Percentiles rank a stretch among this genome's conserved stretches.
Conservation (phyloP, 2,113 vertebrate species). For the Scortum barcoo region DNA sequence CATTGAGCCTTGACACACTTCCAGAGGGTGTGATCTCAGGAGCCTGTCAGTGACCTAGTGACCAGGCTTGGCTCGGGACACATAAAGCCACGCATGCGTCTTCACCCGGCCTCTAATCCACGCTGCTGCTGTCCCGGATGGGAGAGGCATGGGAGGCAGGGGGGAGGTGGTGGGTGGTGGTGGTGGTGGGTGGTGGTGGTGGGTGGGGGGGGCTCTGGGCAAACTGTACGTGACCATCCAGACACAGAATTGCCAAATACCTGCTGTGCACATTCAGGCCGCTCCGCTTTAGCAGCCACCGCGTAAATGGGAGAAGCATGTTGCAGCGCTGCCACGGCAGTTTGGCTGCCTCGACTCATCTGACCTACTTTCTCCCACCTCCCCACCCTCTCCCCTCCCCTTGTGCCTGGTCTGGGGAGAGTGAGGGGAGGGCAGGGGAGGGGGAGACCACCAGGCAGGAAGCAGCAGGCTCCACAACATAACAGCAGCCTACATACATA, state of each 20-base stretch:
- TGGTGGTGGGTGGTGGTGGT: no score
- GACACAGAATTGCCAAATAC: constrained; percentile 26
- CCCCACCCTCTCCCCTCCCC: constrained; percentile 46
- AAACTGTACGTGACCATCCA: constrained; percentile 12
- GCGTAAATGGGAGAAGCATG: constrained; percentile 45
- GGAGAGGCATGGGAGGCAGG: neutral
- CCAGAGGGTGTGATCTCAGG: constrained; percentile 44
- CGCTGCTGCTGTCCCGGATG: constrained; percentile 32
- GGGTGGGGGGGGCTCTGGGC: no score
- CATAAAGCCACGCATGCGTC: constrained; percentile 44
- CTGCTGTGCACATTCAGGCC: constrained; percentile 37
- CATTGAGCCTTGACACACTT: constrained; percentile 34
- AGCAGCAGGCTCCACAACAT: constrained; percentile 55
- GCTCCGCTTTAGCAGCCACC: constrained; percentile 20
- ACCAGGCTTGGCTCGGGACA: constrained; percentile 60
- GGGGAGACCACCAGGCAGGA: constrained; percentile 74
- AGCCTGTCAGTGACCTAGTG: constrained; percentile 71
- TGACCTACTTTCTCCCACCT: constrained; percentile 83
- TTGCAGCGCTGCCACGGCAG: constrained; percentile 48
- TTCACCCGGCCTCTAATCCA: constrained; percentile 63
- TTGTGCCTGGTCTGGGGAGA: constrained; percentile 57
- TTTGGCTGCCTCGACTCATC: constrained; percentile 74
- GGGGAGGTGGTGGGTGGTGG: no score
- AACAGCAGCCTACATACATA: constrained; percentile 54
- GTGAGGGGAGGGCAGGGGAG: constrained; percentile 55